Evolutionary conservation across 2,113 vertebrate genomes (phyloP).

Genomic region (Mola mola): DNA sequence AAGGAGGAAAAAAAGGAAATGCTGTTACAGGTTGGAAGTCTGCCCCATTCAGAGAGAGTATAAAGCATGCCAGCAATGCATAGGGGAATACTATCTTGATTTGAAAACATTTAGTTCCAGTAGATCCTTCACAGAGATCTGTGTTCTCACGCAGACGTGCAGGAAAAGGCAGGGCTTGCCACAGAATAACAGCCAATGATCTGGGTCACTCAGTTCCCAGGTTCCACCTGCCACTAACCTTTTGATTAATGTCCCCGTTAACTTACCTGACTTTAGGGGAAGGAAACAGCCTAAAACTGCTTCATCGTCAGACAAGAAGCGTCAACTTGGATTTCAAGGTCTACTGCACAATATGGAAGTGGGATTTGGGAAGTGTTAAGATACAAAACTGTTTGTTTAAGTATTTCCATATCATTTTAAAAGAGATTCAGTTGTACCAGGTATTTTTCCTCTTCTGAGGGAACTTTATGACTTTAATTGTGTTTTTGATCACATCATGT

Average conservation of each 20-base stretch:
- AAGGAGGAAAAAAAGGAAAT: slow-evolving; percentile 50
- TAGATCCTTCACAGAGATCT: slow-evolving; percentile 75
- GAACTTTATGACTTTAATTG: too few species aligned
- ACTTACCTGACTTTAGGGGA: slow-evolving; percentile 18
- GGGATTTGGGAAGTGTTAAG: too few species aligned
- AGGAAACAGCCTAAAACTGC: slow-evolving; percentile 17
- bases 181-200: slow-evolving; percentile 42
- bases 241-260: slow-evolving; percentile 37
- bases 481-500: too few species aligned
- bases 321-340: too few species aligned
- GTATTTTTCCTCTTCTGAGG: too few species aligned
- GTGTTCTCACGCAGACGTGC: slow-evolving; percentile 76
- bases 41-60: slow-evolving; percentile 52
- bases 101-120: slow-evolving; percentile 81
- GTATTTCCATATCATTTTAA: too few species aligned
- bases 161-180: slow-evolving; percentile 53
- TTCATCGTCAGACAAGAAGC: slow-evolving; percentile 24
- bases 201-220: slow-evolving; percentile 10
- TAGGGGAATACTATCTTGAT: slow-evolving; percentile 79
- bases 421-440: too few species aligned
- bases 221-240: slow-evolving; percentile 24
- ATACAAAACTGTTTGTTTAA: too few species aligned
- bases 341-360: too few species aligned
- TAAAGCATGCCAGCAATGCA: slow-evolving; percentile 77
- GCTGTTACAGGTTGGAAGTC: slow-evolving; percentile 54